Conservation (phyloP, 1,140 invertebrate genomes). For the Trachymyrmex cornetzi region DNA sequence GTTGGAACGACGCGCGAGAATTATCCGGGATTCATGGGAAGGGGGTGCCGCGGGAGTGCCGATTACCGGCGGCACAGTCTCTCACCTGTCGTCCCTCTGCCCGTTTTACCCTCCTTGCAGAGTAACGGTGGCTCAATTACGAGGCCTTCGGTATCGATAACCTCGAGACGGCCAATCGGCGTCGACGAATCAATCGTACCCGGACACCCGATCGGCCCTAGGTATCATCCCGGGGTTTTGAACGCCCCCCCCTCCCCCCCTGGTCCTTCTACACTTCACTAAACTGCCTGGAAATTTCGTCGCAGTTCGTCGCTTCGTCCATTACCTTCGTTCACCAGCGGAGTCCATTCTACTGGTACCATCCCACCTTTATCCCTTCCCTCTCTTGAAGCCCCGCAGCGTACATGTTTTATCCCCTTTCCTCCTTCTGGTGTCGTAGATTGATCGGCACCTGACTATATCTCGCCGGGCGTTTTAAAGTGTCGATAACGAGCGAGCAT, state of each 20-base stretch:
- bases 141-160: slow-evolving; percentile 66
- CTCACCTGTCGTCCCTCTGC: slow-evolving; percentile 66
- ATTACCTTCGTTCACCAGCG: slow-evolving; percentile 45
- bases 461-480: slow-evolving; percentile 56
- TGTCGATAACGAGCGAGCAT: slow-evolving; percentile 60
- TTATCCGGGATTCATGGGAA: slow-evolving; percentile 38
- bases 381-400: not conserved
- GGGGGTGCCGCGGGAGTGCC: not conserved
- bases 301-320: slow-evolving; percentile 56
- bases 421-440: slow-evolving; percentile 35
- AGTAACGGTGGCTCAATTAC: slow-evolving; percentile 66
- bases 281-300: slow-evolving; percentile 58
- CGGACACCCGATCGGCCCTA: slow-evolving; percentile 14
- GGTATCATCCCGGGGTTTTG: slow-evolving; percentile 45
- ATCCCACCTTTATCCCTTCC: not conserved
- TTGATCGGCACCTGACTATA: slow-evolving; percentile 50
- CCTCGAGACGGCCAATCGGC: slow-evolving; percentile 70
- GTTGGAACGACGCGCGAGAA: slow-evolving; percentile 67
- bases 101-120: slow-evolving; percentile 58
- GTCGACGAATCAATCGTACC: slow-evolving; percentile 67
- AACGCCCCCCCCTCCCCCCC: not conserved
- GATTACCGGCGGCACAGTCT: slow-evolving; percentile 51
- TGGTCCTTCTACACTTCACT: not conserved
- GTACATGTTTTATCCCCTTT: slow-evolving; percentile 47
- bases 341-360: slow-evolving; percentile 34